Base-by-base conservation (phyloP, 2,888 invertebrate species). In the Clivina fossor region DNA sequence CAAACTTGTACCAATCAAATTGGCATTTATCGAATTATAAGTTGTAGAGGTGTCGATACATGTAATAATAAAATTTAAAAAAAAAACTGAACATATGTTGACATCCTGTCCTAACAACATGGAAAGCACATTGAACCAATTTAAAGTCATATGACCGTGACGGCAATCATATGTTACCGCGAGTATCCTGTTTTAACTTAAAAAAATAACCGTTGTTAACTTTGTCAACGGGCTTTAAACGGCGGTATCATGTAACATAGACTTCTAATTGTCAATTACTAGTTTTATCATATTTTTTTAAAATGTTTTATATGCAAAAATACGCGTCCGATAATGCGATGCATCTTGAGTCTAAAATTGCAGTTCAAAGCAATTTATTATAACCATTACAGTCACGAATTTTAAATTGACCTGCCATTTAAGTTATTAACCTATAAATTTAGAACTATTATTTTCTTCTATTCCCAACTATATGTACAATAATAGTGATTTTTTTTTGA, bases 371-470 rank as follows among this genome's bases (percentile, higher is more conserved):
- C 20, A 26, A 15, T 26, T 43, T 43, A 43, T 26, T 43, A 35
- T 51, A 43, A 28, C 22, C 33, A 51, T 43, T 43, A 16, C 22
- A 13, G 32, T 40, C 50, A 50, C 50, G 50, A 32, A 51, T 13
- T 43, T 40, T 26, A 51, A 50, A 51, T 51, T 51, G 51, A 51
- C 51, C 51, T 43, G 51, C 26, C 43, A 32, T 51, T 51, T 51
- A 51, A 33, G n/a, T 43, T 28, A 24, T 51, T 51, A 51, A 51
- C 51, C 51, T 19, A n/a, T n/a, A 40, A 40, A 40, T 40, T 19
- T 40, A 16, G 19, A 40, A 19, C 18, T 40, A 11, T 19, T 16
- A 20, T 22, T 19, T 19, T 40, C 8, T 40, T 11, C 20, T 9
- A 8, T 4, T 11, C 40, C 19, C 40, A n/a, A n/a, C n/a, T n/a